Evolutionary conservation across 2,888 invertebrate species (phyloP).

Genomic region (Piscicola geometra): DNA sequence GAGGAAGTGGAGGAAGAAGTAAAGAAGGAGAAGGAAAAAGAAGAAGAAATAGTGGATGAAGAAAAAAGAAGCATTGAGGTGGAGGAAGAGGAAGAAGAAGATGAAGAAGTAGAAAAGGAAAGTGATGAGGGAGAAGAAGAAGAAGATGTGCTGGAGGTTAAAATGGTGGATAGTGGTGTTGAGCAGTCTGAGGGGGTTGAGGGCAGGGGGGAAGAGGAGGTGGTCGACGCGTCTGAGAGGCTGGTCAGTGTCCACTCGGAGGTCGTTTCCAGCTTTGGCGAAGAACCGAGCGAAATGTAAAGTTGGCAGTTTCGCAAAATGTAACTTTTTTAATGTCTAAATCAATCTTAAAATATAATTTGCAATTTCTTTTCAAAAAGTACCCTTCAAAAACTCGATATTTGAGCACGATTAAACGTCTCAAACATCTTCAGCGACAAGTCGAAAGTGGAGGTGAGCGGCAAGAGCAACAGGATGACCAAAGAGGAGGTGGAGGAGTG

Average conservation of each 20-base stretch:
- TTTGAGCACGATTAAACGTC: no score
- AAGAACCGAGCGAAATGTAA: no score
- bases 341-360: no score
- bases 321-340: no score
- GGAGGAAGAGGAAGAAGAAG: conserved; percentile 8
- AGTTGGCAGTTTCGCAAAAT: no score
- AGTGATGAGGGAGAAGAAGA: conserved; percentile 21
- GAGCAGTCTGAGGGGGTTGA: background rate
- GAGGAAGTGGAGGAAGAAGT: background rate
- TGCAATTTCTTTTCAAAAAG: no score
- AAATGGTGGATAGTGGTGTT: background rate
- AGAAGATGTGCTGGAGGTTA: conserved; percentile 6
- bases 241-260: no score
- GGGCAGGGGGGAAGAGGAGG: background rate
- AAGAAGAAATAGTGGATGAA: conserved; percentile 20
- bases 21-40: background rate
- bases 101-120: background rate
- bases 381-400: no score
- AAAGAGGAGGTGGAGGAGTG: conserved; percentile 2
- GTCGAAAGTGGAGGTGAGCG: background rate
- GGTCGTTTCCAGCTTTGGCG: no score
- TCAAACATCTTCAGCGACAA: background rate
- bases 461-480: background rate
- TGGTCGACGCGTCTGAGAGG: background rate
- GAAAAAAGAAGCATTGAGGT: conserved; percentile 17